Base-by-base conservation (phyloP, 2,888 invertebrate species). In the Oeneis ivallda region DNA sequence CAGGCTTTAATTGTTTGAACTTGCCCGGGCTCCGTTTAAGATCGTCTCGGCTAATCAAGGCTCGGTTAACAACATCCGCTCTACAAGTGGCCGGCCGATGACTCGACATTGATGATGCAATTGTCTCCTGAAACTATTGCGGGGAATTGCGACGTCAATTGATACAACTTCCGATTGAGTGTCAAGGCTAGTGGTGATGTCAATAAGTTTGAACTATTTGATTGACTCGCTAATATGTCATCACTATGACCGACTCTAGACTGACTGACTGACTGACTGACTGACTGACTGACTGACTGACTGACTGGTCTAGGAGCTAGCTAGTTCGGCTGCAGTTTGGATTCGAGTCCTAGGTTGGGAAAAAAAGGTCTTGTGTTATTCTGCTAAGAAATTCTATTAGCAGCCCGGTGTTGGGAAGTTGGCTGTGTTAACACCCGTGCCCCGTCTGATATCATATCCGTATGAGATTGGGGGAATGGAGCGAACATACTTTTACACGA, bases 51-150 rank as follows among this genome's bases (percentile, higher is more conserved):
- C 85, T 90, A 91, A 92, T 92, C 90, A 91, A 89, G 87, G 80
- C 82, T 76, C 82, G 83, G 88, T 88, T 91, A 89, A 90, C 90
- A 85, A 90, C 92, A 90, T 92, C 91, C 91, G 91, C 81, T 80
- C 77, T 70, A 80, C 79, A 85, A 87, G 85, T 85, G 89, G 83
- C 74, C 78, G 88, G 86, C 82, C 89, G 89, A 89, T 90, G 91
- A 90, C 90, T 89, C 84, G 83, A 72, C 81, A 75, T 79, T 77
- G 86, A 81, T 90, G 89, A 90, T 90, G 91, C 88, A 90, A 90
- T 84, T 84, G 86, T 86, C 83, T 83, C 78, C 74, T 75, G 73
- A 76, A 75, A 79, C 76, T 79, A 76, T 79, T 77, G 79, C 76
- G 76, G 70, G 75, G 81, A 82, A 82, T 81, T 75, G 82, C 82